Percentiles rank a stretch among this genome's conserved stretches.
Evolutionary conservation across 1,140 invertebrate species (phyloP).

Genomic region (Lutraria rhynchaena): DNA sequence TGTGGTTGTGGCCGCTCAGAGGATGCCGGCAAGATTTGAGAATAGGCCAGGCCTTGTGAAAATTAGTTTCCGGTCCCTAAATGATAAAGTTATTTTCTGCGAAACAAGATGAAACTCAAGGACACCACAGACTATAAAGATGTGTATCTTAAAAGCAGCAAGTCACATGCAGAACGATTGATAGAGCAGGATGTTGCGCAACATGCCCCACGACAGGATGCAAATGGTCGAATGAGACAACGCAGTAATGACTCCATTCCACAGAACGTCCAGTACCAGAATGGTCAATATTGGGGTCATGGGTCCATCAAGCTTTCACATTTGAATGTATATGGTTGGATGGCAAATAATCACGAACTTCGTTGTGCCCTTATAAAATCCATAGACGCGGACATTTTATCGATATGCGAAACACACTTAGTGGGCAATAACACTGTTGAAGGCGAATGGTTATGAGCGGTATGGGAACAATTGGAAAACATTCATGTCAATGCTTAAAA

Average conservation of each 20-base stretch:
- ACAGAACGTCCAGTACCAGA: too few species aligned
- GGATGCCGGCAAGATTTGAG: not conserved
- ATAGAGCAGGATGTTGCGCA: not conserved
- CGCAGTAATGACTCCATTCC: too few species aligned
- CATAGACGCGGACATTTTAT: not conserved
- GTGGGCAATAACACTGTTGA: not conserved
- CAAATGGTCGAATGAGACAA: too few species aligned
- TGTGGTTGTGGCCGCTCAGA: not conserved
- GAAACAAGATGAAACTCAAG: not conserved
- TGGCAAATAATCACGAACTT: not conserved
- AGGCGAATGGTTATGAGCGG: not conserved
- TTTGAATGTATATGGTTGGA: not conserved
- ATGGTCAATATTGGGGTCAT: too few species aligned
- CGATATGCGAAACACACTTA: conserved; percentile 31
- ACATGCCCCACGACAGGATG: not conserved
- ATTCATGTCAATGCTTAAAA: conserved; percentile 1
- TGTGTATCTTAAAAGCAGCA: not conserved
- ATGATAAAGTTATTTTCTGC: not conserved
- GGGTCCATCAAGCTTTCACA: too few species aligned
- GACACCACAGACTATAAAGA: not conserved
- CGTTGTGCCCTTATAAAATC: not conserved
- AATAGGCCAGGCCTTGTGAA: not conserved
- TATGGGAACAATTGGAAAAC: not conserved
- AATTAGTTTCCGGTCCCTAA: not conserved
- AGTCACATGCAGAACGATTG: not conserved